Conservation (phyloP, 2,797 vertebrate genomes). For the Sylvia borin region DNA sequence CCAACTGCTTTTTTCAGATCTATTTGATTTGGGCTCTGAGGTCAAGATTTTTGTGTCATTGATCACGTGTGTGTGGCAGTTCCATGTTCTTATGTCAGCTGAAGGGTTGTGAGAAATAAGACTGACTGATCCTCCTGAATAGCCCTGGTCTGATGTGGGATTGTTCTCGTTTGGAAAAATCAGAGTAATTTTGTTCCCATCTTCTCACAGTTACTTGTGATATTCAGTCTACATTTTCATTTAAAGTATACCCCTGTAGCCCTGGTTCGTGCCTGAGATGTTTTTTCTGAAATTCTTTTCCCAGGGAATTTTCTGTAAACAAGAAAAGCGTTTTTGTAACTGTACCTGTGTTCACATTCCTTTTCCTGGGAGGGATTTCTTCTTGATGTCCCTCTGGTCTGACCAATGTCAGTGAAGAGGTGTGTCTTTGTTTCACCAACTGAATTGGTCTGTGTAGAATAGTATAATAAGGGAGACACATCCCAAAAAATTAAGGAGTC, state of each 20-base stretch:
- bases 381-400: too few relatives aligned
- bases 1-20: neutral
- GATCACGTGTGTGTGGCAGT: neutral
- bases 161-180: neutral
- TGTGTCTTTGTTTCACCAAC: too few relatives aligned
- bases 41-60: conserved; percentile 15
- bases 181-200: neutral
- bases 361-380: too few relatives aligned
- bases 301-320: too few relatives aligned
- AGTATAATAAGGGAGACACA: too few relatives aligned
- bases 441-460: too few relatives aligned
- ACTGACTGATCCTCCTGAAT: neutral
- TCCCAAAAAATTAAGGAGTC: too few relatives aligned
- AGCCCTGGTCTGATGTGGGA: neutral
- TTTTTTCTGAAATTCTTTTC: too few relatives aligned
- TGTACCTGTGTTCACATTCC: too few relatives aligned
- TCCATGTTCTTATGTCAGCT: neutral
- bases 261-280: too few relatives aligned
- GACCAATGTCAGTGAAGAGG: too few relatives aligned
- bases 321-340: too few relatives aligned
- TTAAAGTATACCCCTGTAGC: neutral
- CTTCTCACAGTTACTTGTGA: neutral
- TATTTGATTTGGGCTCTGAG: neutral
- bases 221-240: neutral
- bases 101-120: neutral